Base-by-base conservation (phyloP, 2,888 invertebrate genomes). In the Fragum sueziense region DNA sequence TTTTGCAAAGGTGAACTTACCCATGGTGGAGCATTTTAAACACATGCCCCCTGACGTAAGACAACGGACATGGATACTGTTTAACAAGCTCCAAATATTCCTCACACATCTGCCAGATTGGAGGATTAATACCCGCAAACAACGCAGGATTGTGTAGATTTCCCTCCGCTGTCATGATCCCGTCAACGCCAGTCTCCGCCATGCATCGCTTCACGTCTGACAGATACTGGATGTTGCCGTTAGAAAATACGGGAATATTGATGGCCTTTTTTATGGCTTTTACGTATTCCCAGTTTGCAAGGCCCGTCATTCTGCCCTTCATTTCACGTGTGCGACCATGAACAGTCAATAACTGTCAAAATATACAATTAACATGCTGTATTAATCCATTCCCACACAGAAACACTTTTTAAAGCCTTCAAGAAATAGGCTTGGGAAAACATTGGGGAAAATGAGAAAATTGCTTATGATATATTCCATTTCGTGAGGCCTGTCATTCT, bases 141-240 rank as follows among this genome's bases (percentile, higher is more conserved):
- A 99, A 93, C 14, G 96, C 96, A n/a, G 99, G 99, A 94, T 99
- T 99, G 92, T 98, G 97, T n/a, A 99, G 95, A 93, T 97, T 97
- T 0, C 99, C 99, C 94, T 99, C 99, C 82, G 95, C 95, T 71
- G 93, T 92, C 95, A 95, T 95, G 0, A 95, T 94, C 3, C 94
- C 95, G 74, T 94, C 98, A 0, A 96, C 98, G 34, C 96, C 96
- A 0, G 99, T 99, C 89, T 95, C 96, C 74, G 95, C 94, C 70
- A 99, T 93, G 93, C 99, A 99, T 83, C 96, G 94, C 75, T 96
- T 94, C 1, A 97, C 95, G 94, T 99, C 99, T 90, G 96, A 95
- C 87, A 97, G 93, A 89, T 96, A 97, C 93, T 99, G 97, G 87
- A 99, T 97, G 92, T 99, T 99, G 22, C 99, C 99, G 94, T 99